These are phyloP conservation scores for Parascotia fuliginaria DNA, from an alignment of 2,888 invertebrate species.

Conservation along the genomic window DNA sequence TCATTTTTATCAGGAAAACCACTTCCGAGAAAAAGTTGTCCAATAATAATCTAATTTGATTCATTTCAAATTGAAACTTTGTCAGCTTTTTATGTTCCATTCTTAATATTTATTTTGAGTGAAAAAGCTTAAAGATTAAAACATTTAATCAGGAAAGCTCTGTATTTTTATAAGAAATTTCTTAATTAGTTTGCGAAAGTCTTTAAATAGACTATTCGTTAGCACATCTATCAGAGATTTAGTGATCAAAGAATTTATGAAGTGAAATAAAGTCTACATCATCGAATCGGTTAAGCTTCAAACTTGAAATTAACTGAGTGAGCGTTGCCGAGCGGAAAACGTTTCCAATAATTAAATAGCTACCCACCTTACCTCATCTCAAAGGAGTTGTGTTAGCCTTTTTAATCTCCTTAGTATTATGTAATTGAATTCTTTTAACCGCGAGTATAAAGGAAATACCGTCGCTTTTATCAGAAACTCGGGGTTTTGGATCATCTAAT, in stretches of 20 bases:
- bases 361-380: constrained; percentile 68
- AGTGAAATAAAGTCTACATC: constrained; percentile 51
- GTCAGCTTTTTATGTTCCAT: constrained; percentile 11
- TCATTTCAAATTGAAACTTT: constrained; percentile 36
- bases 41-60: constrained; percentile 40
- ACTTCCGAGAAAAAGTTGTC: constrained; percentile 33
- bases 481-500: constrained; percentile 73
- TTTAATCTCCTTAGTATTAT: constrained; percentile 80
- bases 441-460: constrained; percentile 76
- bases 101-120: constrained; percentile 8
- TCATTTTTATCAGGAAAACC: constrained; percentile 36
- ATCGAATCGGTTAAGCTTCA: constrained; percentile 46
- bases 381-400: constrained; percentile 77
- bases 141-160: background rate
- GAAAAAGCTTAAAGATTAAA: constrained; percentile 5
- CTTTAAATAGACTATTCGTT: constrained; percentile 16
- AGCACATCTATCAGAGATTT: constrained; percentile 32
- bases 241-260: constrained; percentile 44
- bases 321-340: constrained; percentile 50
- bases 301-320: constrained; percentile 54
- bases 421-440: constrained; percentile 83
- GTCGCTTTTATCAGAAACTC: constrained; percentile 72
- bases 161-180: constrained; percentile 6
- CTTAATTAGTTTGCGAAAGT: constrained; percentile 11
- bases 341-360: constrained; percentile 74